A percentile compares a stretch with the other conserved stretches of the same genome.
These are phyloP conservation scores for Lepidurus packardi DNA, from an alignment of 1,140 invertebrate species.

Conservation along the genomic window DNA sequence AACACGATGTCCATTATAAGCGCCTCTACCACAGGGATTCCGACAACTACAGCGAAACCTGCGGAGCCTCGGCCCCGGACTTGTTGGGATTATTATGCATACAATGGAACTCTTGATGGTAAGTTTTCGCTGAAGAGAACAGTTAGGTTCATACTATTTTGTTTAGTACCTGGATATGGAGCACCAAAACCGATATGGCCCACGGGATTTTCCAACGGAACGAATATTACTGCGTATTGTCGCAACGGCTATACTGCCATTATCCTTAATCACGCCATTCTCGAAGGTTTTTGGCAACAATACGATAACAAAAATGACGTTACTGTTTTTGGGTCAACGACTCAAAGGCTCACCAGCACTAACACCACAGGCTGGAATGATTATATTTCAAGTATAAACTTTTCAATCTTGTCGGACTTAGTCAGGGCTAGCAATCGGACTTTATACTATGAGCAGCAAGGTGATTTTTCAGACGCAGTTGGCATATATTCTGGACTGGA, in stretches of 20 bases:
- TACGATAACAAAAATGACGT: neutral
- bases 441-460: neutral
- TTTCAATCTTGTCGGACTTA: neutral
- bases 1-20: neutral
- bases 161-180: neutral
- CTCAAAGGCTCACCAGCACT: neutral
- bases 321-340: neutral
- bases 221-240: neutral
- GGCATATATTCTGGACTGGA: neutral
- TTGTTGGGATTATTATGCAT: neutral
- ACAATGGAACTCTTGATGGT: neutral
- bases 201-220: neutral
- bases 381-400: neutral
- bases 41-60: neutral
- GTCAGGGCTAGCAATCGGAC: neutral
- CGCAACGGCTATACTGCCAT: neutral
- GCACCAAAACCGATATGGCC: neutral
- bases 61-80: neutral
- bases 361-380: neutral
- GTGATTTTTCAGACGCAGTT: neutral
- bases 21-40: neutral
- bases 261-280: too few relatives aligned
- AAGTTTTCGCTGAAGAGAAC: neutral
- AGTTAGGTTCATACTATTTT: neutral
- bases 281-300: too few relatives aligned